Evolutionary conservation across 2,888 invertebrate species (phyloP).

Genomic region (Hyalella azteca): DNA sequence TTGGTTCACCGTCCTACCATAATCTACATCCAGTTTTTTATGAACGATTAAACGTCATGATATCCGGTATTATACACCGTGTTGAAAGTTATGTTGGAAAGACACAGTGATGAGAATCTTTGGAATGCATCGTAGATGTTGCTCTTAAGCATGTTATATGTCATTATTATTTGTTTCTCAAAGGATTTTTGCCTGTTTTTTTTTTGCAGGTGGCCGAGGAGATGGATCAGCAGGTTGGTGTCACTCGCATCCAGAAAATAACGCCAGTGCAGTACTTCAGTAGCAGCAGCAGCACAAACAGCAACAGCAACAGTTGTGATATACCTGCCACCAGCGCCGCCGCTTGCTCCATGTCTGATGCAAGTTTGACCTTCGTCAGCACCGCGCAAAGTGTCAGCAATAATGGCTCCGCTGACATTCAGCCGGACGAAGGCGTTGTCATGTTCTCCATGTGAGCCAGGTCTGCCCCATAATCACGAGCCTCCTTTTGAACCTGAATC

Average conservation of each 20-base stretch:
- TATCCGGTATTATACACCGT: too few relatives aligned
- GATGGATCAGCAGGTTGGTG: conserved; percentile 54
- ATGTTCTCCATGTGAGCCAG: conserved; percentile 26
- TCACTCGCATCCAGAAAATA: background rate
- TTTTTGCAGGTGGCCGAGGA: conserved; percentile 56
- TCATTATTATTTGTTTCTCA: too few relatives aligned
- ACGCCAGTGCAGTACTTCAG: conserved; percentile 28
- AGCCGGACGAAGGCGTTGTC: background rate
- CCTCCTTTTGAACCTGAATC: too few relatives aligned
- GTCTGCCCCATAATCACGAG: too few relatives aligned
- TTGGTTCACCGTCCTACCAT: too few relatives aligned
- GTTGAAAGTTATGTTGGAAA: too few relatives aligned
- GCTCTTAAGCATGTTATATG: too few relatives aligned
- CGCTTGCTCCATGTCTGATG: background rate
- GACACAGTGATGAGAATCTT: too few relatives aligned
- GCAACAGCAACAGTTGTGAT: background rate
- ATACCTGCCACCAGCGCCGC: background rate
- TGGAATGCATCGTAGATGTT: too few relatives aligned
- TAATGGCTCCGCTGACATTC: background rate
- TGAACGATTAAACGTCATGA: too few relatives aligned
- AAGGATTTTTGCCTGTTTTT: too few relatives aligned
- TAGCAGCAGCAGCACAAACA: background rate
- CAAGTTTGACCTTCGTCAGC: background rate
- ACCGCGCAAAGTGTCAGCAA: background rate
- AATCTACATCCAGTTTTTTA: too few relatives aligned